Base-by-base conservation (phyloP, 2,797 vertebrate genomes). In the Siniperca undulata region DNA sequence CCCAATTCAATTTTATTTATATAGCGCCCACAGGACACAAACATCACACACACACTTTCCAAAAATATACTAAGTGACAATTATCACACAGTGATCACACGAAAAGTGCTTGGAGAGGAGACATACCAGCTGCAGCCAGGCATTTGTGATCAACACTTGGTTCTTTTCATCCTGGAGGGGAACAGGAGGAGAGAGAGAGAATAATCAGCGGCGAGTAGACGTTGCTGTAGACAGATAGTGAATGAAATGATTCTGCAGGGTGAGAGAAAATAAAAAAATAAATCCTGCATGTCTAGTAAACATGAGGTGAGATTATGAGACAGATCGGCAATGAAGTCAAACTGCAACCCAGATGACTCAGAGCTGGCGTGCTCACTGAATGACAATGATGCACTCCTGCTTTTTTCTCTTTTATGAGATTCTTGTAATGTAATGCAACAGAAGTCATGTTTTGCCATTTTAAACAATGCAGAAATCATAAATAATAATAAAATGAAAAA, bases 81-180 rank as follows among this genome's bases (percentile, higher is more conserved):
- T 74, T 71, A 68, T 77, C 42, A 46, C 46, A 22, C 56, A 60
- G 59, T 44, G 52, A 85, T 87, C 61, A 78, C 76, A 70, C 50
- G 81, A 24, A 40, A 66, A 36, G 24, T 53, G 53, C 53, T 69
- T 34, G 55, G 55, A 67, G 61, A 70, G 40, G 70, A 71, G 71
- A 96, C 97, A 83, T 93, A 98, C 97, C 97, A 98, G 92, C 80
- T 98, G 97, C 84, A 98, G 93, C 97, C 97, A 98, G 44, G 97
- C 97, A 40, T 98, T 98, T 69, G 97, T 97, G 89, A 98, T 96
- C 94, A 98, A 78, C 77, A 98, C 96, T 87, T 98, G 97, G 93
- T 98, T 98, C 95, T 97, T 98, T 90, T 98, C 97, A 79, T 98
- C 97, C 97, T 98, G 89, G 56, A 87, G 71, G 84, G 56, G 65